Evolutionary conservation across 2,888 invertebrate genomes (phyloP), one percentile per base, ranked within the genome.

Genomic region (Drepanosiphum platanoidis): DNA sequence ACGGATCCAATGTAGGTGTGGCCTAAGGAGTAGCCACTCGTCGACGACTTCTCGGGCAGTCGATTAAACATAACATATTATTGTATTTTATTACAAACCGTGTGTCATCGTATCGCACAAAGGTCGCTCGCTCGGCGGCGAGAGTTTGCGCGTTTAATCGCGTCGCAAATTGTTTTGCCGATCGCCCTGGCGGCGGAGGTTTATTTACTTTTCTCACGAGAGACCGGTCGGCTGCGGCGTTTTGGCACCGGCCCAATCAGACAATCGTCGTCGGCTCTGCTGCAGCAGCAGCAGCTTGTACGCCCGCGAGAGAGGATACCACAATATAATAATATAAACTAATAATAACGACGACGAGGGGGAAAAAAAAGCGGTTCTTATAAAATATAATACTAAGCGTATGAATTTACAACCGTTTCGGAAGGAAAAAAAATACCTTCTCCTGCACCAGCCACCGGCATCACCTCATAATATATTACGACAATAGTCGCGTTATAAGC

Each of bases 181-280:
- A 36, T 36, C 18, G 80, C 22, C 15, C 52, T 9, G 58, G 4
- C 70, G 74, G 7, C 74, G 9, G n/a, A 52, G 70, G 70, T 66
- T 39, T 74, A 46, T 84, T 75, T 75, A 66, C 75, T 75, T 75
- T 84, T 52, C 83, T 84, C 68, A 36, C 36, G 83, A 52, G 68
- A 84, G 8, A 34, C 13, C 83, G 36, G 52, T 46, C 66, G 32
- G 15, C 18, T 18, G 72, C 27, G 32, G 30, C 42, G 66, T 75
- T 52, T 83, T 84, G 83, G 83, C 75, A 34, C 66, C 66, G 61
- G 52, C 30, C 72, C 82, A 83, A 83, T 74, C 82, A 61, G 81
- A 72, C 81, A 82, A 74, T 66, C 22, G 34, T 5, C 9, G 32
- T 1, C 0, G 34, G 7, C 34, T 66, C n/a, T n/a, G 11, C 9